These are phyloP conservation scores for Ophioderma brevispina DNA, from an alignment of 35 echinoderm and acorn worm species.

Conservation along the genomic window DNA sequence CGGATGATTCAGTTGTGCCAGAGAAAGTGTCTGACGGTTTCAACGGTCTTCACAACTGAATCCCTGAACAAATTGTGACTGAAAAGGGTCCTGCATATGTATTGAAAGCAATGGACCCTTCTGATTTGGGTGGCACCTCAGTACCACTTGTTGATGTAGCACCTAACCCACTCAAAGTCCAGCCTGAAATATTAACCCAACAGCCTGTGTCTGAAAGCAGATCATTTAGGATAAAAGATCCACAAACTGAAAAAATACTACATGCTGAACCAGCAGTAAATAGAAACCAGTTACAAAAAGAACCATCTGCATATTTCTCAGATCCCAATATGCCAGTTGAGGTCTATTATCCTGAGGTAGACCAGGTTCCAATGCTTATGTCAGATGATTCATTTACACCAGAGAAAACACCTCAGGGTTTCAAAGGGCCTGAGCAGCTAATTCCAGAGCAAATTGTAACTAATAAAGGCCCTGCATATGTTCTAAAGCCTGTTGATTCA, in stretches of 20 bases:
- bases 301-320: constrained; percentile 6
- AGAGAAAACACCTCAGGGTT: not conserved
- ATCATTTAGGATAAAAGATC: constrained; percentile 15
- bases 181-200: not conserved
- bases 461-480: constrained; percentile 31
- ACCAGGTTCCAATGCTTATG: constrained; percentile 16
- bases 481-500: constrained; percentile 16
- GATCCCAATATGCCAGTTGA: not conserved
- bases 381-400: constrained; percentile 21
- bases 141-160: not conserved
- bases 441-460: constrained; percentile 23
- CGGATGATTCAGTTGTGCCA: too few species aligned
- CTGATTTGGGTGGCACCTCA: not conserved
- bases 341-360: constrained; percentile 6
- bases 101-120: constrained; percentile 15
- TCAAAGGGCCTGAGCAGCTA: not conserved
- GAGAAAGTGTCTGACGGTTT: not conserved
- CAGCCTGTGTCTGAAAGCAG: not conserved
- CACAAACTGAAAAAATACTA: not conserved
- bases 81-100: constrained; percentile 60
- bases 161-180: not conserved
- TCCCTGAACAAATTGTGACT: constrained; percentile 44
- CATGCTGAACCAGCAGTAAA: not conserved
- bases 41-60: not conserved
- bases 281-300: not conserved